Base-by-base conservation (phyloP, 1,140 invertebrate species). In the Cyclargus thomasi region DNA sequence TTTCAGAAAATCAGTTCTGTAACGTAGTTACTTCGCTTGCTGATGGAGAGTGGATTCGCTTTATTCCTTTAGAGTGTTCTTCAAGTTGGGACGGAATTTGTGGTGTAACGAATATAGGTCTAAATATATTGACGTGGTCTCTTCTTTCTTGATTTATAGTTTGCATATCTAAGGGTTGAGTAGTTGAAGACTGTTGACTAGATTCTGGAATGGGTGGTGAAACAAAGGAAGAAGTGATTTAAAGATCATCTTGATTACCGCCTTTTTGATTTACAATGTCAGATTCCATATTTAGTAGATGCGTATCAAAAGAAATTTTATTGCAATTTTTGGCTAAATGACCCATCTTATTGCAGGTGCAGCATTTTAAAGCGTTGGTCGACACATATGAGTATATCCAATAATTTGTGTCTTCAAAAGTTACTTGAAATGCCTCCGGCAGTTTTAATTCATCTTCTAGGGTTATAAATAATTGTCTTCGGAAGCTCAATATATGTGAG, bases 251-350 rank as follows among this genome's bases (percentile, higher is more conserved):
- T 0, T 4, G 11, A 47, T 47, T 47, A 8, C 39, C 14, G 14
- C 39, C 8, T 47, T 47, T 1, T 3, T 47, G 8, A 3, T 29
- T 29, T 29, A 7, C 29, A 29, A 8, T 47, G 11, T 47, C 39
- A 11, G 39, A 14, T 47, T 47, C 39, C 14, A 14, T 47, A 47
- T 47, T 8, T 47, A 47, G 39, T 2, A 11, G 14, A 3, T 47
- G 39, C 11, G 8, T 11, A 47, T 14, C 3, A 11, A 11, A 47
- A 47, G 39, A 47, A 66, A 59, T 59, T 22, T 67, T 17, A 3
- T 68, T 47, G n/a, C 70, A 74, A 67, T 75, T 72, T 65, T 67
- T 70, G 4, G 70, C 68, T 47, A 75, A 47, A 62, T 75, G 70
- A 8, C 69, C 70, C 22, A 70, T 55, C 16, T 14, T 53, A 6